Percentiles rank a stretch among this genome's conserved stretches.
Evolutionary conservation across 2,113 vertebrate genomes (phyloP).

Genomic region (Arenaria interpres): DNA sequence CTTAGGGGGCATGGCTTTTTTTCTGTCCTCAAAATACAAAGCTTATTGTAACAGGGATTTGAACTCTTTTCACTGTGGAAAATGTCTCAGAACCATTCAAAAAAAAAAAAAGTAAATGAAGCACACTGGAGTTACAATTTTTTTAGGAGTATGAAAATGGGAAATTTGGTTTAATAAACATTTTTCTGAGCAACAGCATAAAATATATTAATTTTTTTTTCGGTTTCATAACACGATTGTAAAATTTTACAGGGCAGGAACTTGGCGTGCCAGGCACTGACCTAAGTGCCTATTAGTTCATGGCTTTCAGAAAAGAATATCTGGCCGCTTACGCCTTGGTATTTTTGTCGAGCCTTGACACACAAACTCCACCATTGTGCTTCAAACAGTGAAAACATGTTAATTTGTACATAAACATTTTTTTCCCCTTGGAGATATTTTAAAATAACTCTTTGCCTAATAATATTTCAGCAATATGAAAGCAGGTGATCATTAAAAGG

Average conservation of each 20-base stretch:
- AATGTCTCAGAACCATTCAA: background rate
- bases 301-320: background rate
- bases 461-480: slow-evolving; percentile 23
- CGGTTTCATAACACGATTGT: background rate
- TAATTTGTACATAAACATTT: background rate
- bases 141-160: background rate
- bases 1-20: background rate
- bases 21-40: background rate
- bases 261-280: background rate
- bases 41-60: background rate
- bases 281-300: background rate
- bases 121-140: background rate
- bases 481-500: background rate
- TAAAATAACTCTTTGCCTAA: slow-evolving; percentile 1
- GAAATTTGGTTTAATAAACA: slow-evolving; percentile 10
- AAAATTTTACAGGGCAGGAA: slow-evolving; percentile 38
- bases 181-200: background rate
- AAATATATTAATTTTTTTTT: background rate
- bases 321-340: background rate
- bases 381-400: background rate
- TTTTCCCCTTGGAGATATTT: background rate
- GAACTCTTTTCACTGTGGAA: background rate
- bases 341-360: background rate
- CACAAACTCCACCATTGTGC: background rate
- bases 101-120: background rate